These are phyloP conservation scores for Lonchura striata DNA, from an alignment of 2,113 vertebrate genomes.

Conservation along the genomic window DNA sequence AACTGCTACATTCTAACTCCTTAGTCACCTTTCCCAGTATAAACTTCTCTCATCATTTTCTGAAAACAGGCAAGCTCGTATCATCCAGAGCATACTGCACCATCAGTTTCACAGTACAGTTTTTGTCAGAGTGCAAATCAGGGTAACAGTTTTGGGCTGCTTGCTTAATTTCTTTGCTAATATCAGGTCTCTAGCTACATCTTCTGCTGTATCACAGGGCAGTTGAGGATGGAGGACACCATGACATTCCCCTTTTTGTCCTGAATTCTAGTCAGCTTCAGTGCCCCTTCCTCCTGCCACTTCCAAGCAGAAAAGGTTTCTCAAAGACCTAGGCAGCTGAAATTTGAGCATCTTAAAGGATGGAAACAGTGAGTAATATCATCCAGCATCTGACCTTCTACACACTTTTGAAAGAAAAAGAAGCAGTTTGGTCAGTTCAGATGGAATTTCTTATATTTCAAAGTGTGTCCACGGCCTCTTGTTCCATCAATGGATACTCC, in stretches of 20 bases:
- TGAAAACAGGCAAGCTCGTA: neutral
- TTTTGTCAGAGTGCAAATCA: neutral
- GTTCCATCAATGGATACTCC: neutral
- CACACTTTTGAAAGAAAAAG: neutral
- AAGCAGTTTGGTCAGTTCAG: neutral
- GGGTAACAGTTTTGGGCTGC: neutral
- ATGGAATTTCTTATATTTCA: neutral
- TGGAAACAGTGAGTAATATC: neutral
- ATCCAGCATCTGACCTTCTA: neutral
- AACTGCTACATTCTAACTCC: neutral
- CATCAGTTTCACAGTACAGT: neutral
- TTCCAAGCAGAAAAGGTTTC: neutral
- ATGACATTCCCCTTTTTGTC: neutral
- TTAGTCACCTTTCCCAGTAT: neutral
- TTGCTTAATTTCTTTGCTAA: neutral
- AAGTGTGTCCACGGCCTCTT: fast-evolving
- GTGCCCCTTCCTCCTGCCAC: neutral
- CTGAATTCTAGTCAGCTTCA: neutral
- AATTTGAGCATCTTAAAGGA: neutral
- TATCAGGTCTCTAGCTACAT: neutral
- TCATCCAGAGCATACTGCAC: neutral
- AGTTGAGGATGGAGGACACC: neutral
- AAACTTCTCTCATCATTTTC: neutral
- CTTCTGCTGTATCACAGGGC: neutral
- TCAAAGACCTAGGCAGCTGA: neutral